These are phyloP conservation scores for Chascanopsetta lugubris DNA, from an alignment of 2,113 vertebrate genomes.

Conservation along the genomic window DNA sequence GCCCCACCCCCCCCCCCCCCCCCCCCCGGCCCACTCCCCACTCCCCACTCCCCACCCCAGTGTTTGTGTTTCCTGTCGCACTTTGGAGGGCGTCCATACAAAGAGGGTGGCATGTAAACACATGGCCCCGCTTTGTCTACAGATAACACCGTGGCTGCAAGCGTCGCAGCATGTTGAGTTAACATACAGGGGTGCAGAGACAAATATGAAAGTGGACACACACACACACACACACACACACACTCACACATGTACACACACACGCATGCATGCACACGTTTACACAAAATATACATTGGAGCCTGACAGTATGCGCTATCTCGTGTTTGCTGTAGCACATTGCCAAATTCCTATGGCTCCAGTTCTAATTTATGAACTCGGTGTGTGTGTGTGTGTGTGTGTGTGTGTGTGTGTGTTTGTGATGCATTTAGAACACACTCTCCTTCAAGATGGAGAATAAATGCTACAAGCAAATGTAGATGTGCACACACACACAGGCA, in stretches of 20 bases:
- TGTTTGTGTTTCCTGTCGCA: conserved; percentile 9
- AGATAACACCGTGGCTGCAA: conserved; percentile 13
- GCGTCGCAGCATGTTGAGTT: background rate
- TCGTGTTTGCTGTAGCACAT: conserved; percentile 33
- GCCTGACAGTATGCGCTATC: conserved; percentile 35
- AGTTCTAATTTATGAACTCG: conserved; percentile 54
- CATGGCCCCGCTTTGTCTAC: conserved; percentile 23
- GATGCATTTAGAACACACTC: conserved; percentile 38
- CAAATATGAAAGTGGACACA: conserved; percentile 19
- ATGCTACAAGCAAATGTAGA: conserved; percentile 23
- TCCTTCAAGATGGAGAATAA: conserved; percentile 42
- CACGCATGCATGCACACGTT: background rate
- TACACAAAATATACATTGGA: conserved; percentile 2
- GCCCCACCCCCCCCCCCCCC: too few relatives aligned
- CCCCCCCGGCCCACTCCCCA: too few relatives aligned
- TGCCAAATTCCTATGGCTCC: conserved; percentile 43
- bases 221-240: conserved; percentile 7
- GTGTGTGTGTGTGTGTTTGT: conserved; percentile 19
- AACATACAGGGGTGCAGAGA: conserved; percentile 22
- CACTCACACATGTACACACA: background rate
- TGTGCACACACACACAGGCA: conserved; percentile 24
- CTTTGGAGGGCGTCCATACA: conserved; percentile 19
- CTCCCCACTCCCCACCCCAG: too few relatives aligned
- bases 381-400: conserved; percentile 14
- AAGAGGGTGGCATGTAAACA: conserved; percentile 41